Evolutionary conservation across 2,113 vertebrate species (phyloP), one percentile per base, ranked within the genome.

Genomic region (Syrrhaptes paradoxus): DNA sequence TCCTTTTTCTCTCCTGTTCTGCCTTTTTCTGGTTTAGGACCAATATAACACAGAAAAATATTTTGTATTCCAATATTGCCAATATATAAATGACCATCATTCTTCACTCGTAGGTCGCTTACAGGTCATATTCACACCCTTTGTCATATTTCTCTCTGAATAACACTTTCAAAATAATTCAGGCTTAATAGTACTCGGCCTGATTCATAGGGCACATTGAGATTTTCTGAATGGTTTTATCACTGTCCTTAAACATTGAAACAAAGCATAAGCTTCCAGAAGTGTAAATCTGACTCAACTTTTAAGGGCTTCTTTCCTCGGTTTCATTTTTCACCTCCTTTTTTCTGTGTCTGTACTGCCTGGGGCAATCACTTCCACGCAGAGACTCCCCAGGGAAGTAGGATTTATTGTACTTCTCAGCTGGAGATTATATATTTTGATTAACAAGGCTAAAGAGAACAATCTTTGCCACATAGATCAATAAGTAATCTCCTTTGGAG

Each of bases 401-500:
- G 82, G 76, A 71, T 75, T 90, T 94, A 93, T 96, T 90, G 90
- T 94, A 10, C 36, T 5, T 58, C 90, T 87, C 93, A 34, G 94
- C 70, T 81, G 92, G 95, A 87, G 80, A 72, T 89, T 7, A 12
- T 88, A 52, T 68, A 25, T 93, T 83, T 86, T 65, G 28, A 93
- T 90, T 92, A 94, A 76, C 85, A 63, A 70, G 93, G 87, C 63
- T 76, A 36, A 66, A 38, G 58, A 38, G 59, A 94, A 57, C 93
- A 87, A 21, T 83, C 34, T 86, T 87, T 57, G 24, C 55, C 49
- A 48, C 55, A 12, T 1, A 29, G 43, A 76, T 93, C 94, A 57
- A 94, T 96, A 95, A 95, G 70, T 78, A 85, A 93, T 93, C 81
- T 91, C 68, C 49, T 87, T 43, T 81, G 73, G 31, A 43, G 65